phyloP scores from a whole-genome alignment of 2,797 vertebrate genomes.

The Acipenser oxyrinchus region DNA sequence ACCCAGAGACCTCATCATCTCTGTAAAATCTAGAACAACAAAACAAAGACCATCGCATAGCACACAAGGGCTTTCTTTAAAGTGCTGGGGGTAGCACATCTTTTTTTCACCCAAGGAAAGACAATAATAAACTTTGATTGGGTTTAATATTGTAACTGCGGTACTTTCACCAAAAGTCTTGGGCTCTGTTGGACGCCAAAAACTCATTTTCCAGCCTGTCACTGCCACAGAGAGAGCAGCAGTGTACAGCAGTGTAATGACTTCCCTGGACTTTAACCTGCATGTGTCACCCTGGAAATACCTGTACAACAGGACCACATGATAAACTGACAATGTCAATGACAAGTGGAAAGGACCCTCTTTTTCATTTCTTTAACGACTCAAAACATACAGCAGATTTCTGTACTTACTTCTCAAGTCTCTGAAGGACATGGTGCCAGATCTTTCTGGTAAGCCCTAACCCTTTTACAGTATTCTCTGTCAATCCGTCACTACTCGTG shows the following conservation, averaged over 20 bases:
- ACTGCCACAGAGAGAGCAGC: too few species aligned
- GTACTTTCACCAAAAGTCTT: too few species aligned
- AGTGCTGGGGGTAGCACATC: background rate
- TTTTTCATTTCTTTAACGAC: too few species aligned
- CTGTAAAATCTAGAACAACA: conserved; percentile 73
- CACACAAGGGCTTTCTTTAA: background rate
- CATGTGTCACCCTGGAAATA: too few species aligned
- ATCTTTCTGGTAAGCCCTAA: background rate
- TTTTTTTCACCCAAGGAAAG: background rate
- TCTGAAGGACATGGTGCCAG: conserved; percentile 41
- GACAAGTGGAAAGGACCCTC: too few species aligned
- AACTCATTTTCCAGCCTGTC: too few species aligned
- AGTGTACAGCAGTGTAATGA: background rate
- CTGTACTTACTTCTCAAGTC: conserved; percentile 41
- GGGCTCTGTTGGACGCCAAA: too few species aligned
- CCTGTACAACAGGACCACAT: too few species aligned
- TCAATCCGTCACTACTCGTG: too few species aligned
- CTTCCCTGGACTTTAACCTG: too few species aligned
- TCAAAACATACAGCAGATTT: background rate
- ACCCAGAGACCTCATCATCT: conserved; percentile 87
- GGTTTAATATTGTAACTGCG: background rate
- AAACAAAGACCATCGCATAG: conserved; percentile 1
- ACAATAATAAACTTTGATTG: background rate
- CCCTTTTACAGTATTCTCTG: too few species aligned
- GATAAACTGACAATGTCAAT: too few species aligned